These are phyloP conservation scores for Melanargia galathea DNA, from an alignment of 2,888 invertebrate genomes.

Conservation along the genomic window DNA sequence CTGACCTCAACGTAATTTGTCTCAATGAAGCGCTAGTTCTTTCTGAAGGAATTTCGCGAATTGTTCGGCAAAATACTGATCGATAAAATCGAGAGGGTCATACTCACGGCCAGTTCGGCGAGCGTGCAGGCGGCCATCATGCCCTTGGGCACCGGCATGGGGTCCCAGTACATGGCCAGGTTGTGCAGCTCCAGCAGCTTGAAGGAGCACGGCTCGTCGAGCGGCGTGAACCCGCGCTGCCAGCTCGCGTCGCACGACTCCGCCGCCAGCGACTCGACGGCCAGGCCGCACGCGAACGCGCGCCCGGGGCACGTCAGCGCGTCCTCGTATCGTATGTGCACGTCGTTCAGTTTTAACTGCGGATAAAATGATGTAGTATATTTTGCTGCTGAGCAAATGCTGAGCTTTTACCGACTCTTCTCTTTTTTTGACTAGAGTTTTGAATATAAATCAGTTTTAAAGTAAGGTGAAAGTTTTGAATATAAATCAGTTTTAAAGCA, in stretches of 20 bases:
- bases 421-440: no score
- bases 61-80: no score
- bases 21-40: no score
- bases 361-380: constrained; percentile 5
- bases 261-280: constrained; percentile 92
- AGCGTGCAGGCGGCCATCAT: constrained; percentile 86
- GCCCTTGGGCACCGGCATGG: constrained; percentile 79
- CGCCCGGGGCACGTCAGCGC: constrained; percentile 85
- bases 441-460: no score
- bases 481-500: no score
- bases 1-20: no score
- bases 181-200: constrained; percentile 95
- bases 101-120: constrained; percentile 86
- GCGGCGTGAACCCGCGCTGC: constrained; percentile 87
- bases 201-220: constrained; percentile 86
- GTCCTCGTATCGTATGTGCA: constrained; percentile 98
- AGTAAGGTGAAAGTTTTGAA: no score
- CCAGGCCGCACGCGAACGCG: constrained; percentile 93
- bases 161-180: constrained; percentile 96
- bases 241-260: constrained; percentile 96
- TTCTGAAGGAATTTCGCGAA: no score
- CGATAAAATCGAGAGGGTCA: background rate
- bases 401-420: no score
- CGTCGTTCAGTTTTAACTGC: constrained; percentile 94
- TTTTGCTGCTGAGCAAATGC: no score